phyloP scores from a whole-genome alignment of 2,888 invertebrate species.

The Boloria euphrosyne region DNA sequence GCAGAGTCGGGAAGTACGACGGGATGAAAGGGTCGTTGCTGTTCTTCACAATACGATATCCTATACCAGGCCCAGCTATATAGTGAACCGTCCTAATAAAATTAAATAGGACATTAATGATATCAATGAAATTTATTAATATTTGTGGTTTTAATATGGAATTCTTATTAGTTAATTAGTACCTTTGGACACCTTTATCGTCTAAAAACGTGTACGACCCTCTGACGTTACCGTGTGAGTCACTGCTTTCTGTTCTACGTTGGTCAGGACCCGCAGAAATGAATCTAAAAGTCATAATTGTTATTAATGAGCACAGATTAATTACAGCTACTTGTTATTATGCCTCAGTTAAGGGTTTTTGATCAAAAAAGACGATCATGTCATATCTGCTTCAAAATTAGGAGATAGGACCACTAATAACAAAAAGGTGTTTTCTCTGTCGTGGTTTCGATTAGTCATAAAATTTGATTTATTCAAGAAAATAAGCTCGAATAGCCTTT shows the following conservation, averaged over 20 bases:
- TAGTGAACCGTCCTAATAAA: constrained; percentile 86
- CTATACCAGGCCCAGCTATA: constrained; percentile 90
- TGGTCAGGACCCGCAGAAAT: constrained; percentile 90
- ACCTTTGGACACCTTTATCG: constrained; percentile 88
- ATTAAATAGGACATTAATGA: background rate
- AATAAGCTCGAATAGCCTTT: too few relatives aligned
- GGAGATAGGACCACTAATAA: too few relatives aligned
- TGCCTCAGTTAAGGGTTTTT: too few relatives aligned
- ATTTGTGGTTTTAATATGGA: background rate
- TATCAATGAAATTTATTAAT: background rate
- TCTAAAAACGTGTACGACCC: constrained; percentile 91
- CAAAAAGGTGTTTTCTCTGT: too few relatives aligned
- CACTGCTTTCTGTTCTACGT: constrained; percentile 87
- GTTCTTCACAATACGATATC: constrained; percentile 88
- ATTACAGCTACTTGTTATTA: background rate
- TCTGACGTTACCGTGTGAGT: constrained; percentile 86
- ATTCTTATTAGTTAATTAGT: constrained; percentile 9
- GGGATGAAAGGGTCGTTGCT: constrained; percentile 86
- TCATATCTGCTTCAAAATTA: too few relatives aligned
- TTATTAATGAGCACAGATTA: background rate
- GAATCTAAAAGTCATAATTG: constrained; percentile 71
- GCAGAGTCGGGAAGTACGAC: constrained; percentile 82
- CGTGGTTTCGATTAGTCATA: too few relatives aligned
- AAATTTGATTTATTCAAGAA: too few relatives aligned
- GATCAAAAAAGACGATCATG: too few relatives aligned